phyloP scores from a whole-genome alignment of 1,140 invertebrate species.

The Euschistus heros region DNA sequence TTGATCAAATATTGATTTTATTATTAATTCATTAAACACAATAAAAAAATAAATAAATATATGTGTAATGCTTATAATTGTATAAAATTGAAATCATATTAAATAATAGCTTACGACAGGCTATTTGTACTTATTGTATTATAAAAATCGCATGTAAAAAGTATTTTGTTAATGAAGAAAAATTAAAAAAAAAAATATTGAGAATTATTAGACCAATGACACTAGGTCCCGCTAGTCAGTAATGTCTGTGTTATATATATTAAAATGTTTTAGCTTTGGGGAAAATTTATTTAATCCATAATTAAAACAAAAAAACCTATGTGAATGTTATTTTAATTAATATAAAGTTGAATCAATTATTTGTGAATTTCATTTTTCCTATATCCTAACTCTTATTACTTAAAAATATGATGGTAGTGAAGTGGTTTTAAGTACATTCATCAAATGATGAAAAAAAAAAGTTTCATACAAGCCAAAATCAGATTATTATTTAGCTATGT shows the following conservation, averaged over 20 bases:
- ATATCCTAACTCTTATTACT: neutral
- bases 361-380: constrained; percentile 1
- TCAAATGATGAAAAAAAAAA: no score
- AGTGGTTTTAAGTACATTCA: no score
- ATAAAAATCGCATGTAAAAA: constrained; percentile 14
- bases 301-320: constrained; percentile 18
- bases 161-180: constrained; percentile 22
- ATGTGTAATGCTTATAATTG: constrained; percentile 10
- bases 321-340: constrained; percentile 27
- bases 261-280: constrained; percentile 25
- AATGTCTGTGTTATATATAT: constrained; percentile 27
- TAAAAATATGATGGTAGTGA: no score
- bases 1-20: neutral
- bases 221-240: constrained; percentile 27
- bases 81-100: constrained; percentile 7
- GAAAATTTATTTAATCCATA: constrained; percentile 24
- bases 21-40: constrained; percentile 10
- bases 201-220: constrained; percentile 24
- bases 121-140: constrained; percentile 19
- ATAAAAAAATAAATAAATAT: neutral
- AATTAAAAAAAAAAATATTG: constrained; percentile 20
- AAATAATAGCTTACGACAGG: neutral
- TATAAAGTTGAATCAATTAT: constrained; percentile 22
- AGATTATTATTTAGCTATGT: no score
- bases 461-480: no score